Evolutionary conservation across 2,797 vertebrate genomes (phyloP).

Genomic region (Leptoclinus maculatus): DNA sequence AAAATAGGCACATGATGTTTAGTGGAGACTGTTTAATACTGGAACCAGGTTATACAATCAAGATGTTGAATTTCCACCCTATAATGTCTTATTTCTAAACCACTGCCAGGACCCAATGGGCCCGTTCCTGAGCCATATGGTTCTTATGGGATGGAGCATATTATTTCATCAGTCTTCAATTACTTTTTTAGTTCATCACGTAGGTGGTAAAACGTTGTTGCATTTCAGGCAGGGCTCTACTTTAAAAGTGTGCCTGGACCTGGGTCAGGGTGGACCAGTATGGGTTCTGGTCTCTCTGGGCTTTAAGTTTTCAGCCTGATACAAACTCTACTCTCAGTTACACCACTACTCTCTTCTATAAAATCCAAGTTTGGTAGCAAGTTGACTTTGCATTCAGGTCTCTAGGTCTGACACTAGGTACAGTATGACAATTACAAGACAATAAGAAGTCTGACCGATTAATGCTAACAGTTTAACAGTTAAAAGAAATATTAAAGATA

Average conservation of each 20-base stretch:
- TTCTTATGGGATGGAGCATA: background rate
- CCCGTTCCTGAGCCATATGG: background rate
- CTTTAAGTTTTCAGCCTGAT: background rate
- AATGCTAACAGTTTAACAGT: background rate
- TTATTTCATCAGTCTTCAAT: background rate
- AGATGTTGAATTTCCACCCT: background rate
- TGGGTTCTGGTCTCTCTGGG: background rate
- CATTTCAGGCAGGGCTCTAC: background rate
- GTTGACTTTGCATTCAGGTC: background rate
- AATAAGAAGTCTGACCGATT: background rate
- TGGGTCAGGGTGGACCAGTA: background rate
- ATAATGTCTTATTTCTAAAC: background rate
- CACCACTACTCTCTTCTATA: background rate
- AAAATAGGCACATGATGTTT: background rate
- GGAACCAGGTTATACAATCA: background rate
- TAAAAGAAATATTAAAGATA: too few relatives aligned
- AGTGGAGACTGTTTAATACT: background rate
- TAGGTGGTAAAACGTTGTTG: background rate
- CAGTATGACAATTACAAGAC: background rate
- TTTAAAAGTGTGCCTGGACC: background rate
- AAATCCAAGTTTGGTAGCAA: background rate
- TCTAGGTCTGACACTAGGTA: background rate
- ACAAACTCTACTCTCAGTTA: background rate
- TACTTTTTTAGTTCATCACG: background rate
- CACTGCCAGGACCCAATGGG: background rate